Evolutionary conservation across 2,888 invertebrate genomes (phyloP).

Genomic region (Trachelus tabidus): DNA sequence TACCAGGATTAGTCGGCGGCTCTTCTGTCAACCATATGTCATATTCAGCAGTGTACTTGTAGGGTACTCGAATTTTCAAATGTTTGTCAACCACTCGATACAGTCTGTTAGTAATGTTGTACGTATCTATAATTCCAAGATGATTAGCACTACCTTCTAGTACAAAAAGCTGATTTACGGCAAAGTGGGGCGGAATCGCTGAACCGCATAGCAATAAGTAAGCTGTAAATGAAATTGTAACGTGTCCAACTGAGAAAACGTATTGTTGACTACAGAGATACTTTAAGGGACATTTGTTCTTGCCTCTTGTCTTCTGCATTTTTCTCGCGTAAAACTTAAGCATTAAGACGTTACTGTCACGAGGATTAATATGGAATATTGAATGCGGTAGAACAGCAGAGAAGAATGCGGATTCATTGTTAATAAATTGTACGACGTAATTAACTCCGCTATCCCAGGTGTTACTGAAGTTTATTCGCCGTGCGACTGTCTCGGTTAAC

Average conservation of each 20-base stretch:
- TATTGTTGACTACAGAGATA: neutral
- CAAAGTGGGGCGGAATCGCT: slow-evolving; percentile 44
- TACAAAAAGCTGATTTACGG: slow-evolving; percentile 45
- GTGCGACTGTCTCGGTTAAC: slow-evolving; percentile 32
- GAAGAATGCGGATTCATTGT: slow-evolving; percentile 41
- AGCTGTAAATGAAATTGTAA: slow-evolving; percentile 27
- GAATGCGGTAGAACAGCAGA: slow-evolving; percentile 25
- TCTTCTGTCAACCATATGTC: slow-evolving; percentile 50
- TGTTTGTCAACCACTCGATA: slow-evolving; percentile 41
- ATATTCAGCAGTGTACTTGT: slow-evolving; percentile 39
- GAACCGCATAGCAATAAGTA: slow-evolving; percentile 46
- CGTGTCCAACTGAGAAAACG: neutral
- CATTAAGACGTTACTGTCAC: slow-evolving; percentile 29
- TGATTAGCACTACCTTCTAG: slow-evolving; percentile 46
- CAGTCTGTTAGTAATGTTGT: slow-evolving; percentile 44
- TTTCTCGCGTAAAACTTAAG: slow-evolving; percentile 49
- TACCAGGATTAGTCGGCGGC: slow-evolving; percentile 43
- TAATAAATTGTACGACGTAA: slow-evolving; percentile 45
- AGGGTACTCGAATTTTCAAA: slow-evolving; percentile 43
- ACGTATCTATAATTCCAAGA: slow-evolving; percentile 37
- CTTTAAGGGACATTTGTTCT: neutral
- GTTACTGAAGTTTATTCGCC: slow-evolving; percentile 38
- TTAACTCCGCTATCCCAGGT: slow-evolving; percentile 29
- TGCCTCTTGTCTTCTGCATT: slow-evolving; percentile 43
- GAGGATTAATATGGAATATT: slow-evolving; percentile 33